phyloP scores from a whole-genome alignment of 2,113 vertebrate genomes.

The Amphiprion ocellaris region DNA sequence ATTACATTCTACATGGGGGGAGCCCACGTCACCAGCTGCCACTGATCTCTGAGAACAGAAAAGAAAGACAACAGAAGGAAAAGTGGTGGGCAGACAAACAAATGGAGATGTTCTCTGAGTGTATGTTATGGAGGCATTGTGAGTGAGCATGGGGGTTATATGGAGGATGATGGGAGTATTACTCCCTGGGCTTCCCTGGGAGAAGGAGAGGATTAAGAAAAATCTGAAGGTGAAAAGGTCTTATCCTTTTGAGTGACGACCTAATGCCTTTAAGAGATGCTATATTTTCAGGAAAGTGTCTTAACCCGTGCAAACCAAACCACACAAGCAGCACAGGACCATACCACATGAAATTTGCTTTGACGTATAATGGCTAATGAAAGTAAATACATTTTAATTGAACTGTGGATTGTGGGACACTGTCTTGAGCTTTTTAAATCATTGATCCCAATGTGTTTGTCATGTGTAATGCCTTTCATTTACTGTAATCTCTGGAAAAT shows the following conservation, averaged over 20 bases:
- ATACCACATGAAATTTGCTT: constrained; percentile 2
- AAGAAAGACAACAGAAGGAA: constrained; percentile 15
- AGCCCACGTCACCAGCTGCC: constrained; percentile 28
- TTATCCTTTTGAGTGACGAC: constrained; percentile 33
- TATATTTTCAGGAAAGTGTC: neutral
- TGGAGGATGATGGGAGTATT: constrained; percentile 58
- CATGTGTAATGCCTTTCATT: constrained; percentile 20
- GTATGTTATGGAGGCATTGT: constrained; percentile 18
- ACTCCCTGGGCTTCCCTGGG: constrained; percentile 42
- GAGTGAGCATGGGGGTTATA: constrained; percentile 30
- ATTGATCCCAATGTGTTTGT: constrained; percentile 17
- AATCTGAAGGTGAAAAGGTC: constrained; percentile 64
- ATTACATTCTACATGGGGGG: constrained; percentile 58
- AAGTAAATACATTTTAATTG: neutral
- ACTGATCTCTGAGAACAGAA: constrained; percentile 23
- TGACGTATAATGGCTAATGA: neutral
- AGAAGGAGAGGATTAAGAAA: constrained; percentile 62
- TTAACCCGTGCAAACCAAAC: neutral
- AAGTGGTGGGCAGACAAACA: constrained; percentile 41
- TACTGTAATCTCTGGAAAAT: constrained; percentile 22
- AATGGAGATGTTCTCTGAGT: constrained; percentile 45
- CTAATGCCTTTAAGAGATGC: constrained; percentile 19
- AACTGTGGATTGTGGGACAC: too few species aligned
- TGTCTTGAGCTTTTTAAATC: constrained; percentile 12
- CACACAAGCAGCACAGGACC: neutral